Conservation (phyloP, 1,140 invertebrate species). For the Paraescarpia echinospica region DNA sequence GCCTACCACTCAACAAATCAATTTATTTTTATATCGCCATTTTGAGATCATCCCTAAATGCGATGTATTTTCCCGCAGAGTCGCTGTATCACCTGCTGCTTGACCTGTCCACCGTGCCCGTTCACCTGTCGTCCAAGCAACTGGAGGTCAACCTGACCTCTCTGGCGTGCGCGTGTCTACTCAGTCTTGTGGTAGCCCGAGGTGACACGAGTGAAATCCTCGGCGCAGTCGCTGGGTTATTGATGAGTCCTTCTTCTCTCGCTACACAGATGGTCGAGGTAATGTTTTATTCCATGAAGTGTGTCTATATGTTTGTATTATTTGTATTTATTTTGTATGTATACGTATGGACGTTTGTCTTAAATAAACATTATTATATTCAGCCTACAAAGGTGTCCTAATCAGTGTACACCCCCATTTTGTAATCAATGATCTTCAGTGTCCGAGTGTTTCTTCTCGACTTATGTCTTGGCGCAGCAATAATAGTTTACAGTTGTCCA, state of each 20-base stretch:
- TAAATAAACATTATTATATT: too few relatives aligned
- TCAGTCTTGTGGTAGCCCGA: constrained; percentile 86
- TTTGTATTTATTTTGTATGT: neutral
- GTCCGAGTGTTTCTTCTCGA: too few relatives aligned
- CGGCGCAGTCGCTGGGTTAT: constrained; percentile 79
- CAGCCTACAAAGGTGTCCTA: too few relatives aligned
- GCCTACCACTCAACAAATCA: neutral
- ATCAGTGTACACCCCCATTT: too few relatives aligned
- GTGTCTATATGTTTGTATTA: too few relatives aligned
- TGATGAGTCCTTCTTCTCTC: constrained; percentile 80
- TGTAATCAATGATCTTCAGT: too few relatives aligned
- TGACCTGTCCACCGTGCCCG: constrained; percentile 68
- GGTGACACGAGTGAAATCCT: constrained; percentile 92
- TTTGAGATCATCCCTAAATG: too few relatives aligned
- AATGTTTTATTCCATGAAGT: too few relatives aligned
- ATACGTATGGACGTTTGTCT: neutral
- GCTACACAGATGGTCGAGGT: constrained; percentile 80
- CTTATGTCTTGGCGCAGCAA: too few relatives aligned
- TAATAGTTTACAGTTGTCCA: too few relatives aligned
- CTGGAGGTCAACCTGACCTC: constrained; percentile 66
- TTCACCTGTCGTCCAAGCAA: constrained; percentile 57
- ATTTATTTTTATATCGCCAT: neutral
- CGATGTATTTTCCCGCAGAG: constrained; percentile 61
- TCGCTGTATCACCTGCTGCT: constrained; percentile 77
- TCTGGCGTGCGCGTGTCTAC: constrained; percentile 84